Evolutionary conservation across 1,140 invertebrate species (phyloP), one percentile per base, ranked within the genome.

Genomic region (Tribolium madens): DNA sequence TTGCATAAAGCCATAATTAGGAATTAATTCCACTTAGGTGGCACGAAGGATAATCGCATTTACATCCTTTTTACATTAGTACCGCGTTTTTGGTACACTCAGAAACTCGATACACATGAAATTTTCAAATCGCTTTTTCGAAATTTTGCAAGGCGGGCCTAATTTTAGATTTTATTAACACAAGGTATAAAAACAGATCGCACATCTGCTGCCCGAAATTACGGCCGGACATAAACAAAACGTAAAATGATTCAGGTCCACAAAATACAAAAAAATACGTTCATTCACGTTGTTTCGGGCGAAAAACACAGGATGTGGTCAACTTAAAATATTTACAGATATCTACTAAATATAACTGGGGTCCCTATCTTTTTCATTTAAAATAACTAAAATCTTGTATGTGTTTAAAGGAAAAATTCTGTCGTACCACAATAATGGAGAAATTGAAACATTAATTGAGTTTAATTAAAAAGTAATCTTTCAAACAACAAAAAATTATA

Each of bases 191-290:
- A 64, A 64, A 64, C 57, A 26, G 31, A 26, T 36, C 50, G 52
- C 57, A n/a, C n/a, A 64, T 64, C 57, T 64, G 57, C 57, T 33
- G 26, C 9, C 36, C 26, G 21, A 33, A 64, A 64, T 64, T 64
- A 64, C 26, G 12, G 57, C 57, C 57, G 57, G 57, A 64, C 57
- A 64, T 64, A 64, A 64, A 64, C 57, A 64, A 64, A 64, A 64
- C 57, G 57, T 64, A 64, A 64, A 64, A 64, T 33, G 57, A 64
- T 64, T 64, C 57, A 64, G 53, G 26, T 52, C 17, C 13, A 17
- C 50, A 2, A 14, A 64, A 13, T 64, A 33, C 5, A 33, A 33
- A 33, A 60, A 64, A 64, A 64, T 18, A 33, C 17, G 21, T 64
- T 64, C 57, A 64, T 64, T 64, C 57, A 64, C 7, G 17, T 57